These are phyloP conservation scores for Beroe ovata DNA, from an alignment of 37 sponge, comb jelly and placozoan species.

Conservation along the genomic window DNA sequence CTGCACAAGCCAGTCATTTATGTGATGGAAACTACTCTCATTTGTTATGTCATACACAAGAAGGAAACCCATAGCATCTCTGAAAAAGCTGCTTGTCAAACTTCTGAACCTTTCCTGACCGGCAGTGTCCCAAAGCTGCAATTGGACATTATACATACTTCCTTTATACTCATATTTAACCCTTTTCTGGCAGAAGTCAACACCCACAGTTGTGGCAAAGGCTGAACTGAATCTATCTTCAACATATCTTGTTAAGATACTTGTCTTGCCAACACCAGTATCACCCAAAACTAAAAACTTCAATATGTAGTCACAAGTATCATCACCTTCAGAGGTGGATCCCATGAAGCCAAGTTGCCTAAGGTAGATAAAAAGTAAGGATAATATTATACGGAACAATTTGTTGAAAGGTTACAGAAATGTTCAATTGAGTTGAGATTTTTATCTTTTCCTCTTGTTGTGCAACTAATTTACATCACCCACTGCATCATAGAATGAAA, in stretches of 20 bases:
- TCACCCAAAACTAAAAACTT: conserved; percentile 57
- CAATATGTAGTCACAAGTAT: conserved; percentile 39
- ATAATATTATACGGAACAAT: too few relatives aligned
- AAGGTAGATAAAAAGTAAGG: too few relatives aligned
- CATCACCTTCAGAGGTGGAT: background rate
- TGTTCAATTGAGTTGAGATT: too few relatives aligned
- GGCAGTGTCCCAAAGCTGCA: conserved; percentile 63
- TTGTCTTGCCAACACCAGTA: conserved; percentile 63
- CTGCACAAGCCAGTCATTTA: conserved; percentile 61
- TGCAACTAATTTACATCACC: too few relatives aligned
- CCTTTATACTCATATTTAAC: conserved; percentile 35
- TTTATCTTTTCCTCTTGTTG: too few relatives aligned
- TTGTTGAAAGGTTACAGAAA: too few relatives aligned
- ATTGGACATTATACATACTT: background rate
- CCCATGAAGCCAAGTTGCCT: background rate
- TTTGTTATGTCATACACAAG: conserved; percentile 59
- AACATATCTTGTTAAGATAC: conserved; percentile 38
- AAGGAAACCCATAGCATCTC: conserved; percentile 64
- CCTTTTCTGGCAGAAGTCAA: conserved; percentile 57
- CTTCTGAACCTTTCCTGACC: conserved; percentile 62
- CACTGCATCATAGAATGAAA: too few relatives aligned
- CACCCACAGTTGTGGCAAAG: conserved; percentile 61
- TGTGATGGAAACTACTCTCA: conserved; percentile 65
- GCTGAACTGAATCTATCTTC: conserved; percentile 53
- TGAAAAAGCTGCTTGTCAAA: conserved; percentile 58